Conservation (phyloP, 1,140 invertebrate species). For the Euborellia annulipes region DNA sequence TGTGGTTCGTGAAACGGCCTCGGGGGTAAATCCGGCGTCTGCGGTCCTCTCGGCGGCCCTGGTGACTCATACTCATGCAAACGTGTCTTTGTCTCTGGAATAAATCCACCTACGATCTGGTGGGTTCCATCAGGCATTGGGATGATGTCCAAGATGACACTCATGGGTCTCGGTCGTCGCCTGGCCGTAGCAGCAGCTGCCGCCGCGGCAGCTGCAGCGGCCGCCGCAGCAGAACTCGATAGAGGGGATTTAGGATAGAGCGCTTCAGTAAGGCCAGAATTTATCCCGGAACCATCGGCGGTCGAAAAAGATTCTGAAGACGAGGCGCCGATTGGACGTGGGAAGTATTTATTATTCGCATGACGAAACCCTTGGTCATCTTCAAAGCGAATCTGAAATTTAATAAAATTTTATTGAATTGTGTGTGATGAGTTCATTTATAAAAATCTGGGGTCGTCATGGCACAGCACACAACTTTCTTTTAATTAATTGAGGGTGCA, state of each 20-base stretch:
- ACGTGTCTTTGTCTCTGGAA: no score
- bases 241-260: conserved; percentile 1
- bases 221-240: conserved; percentile 24
- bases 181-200: conserved; percentile 19
- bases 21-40: no score
- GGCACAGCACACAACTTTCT: no score
- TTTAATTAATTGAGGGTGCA: no score
- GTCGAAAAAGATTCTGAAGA: not conserved
- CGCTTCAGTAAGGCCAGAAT: not conserved
- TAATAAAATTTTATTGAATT: no score
- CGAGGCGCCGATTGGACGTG: not conserved
- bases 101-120: no score
- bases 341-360: conserved; percentile 2
- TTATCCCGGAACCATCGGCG: not conserved
- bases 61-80: no score
- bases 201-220: conserved; percentile 22
- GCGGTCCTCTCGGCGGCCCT: no score
- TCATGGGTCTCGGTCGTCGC: conserved; percentile 27
- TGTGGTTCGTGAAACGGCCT: no score
- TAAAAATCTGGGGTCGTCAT: no score
- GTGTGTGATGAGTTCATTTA: no score
- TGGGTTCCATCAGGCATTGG: conserved; percentile 24
- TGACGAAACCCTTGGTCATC: not conserved
- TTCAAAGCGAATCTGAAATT: no score
- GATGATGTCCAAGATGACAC: conserved; percentile 32